phyloP scores from a whole-genome alignment of 2,797 vertebrate species.

The Centroberyx gerrardi region DNA sequence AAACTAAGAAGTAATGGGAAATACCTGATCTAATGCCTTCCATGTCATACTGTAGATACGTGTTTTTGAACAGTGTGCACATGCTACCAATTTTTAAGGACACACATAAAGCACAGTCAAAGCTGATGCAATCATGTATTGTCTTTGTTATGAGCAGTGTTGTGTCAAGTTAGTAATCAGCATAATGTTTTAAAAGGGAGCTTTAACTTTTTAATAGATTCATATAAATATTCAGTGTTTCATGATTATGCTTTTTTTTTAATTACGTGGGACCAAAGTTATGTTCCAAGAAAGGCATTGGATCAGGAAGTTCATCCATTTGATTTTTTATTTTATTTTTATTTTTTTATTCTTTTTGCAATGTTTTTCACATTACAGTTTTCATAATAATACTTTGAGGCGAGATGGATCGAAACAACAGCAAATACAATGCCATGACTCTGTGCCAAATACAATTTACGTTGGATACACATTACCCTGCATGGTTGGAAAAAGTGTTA shows the following conservation, averaged over 20 bases:
- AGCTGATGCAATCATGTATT: neutral
- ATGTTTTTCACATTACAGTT: conserved; percentile 34
- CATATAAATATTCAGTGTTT: neutral
- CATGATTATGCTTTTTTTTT: conserved; percentile 5
- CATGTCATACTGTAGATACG: neutral
- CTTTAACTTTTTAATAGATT: conserved; percentile 10
- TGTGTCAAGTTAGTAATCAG: conserved; percentile 4
- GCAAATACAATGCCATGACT: conserved; percentile 1
- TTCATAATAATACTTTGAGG: conserved; percentile 2
- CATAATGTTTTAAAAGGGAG: neutral
- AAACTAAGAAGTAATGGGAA: conserved; percentile 17
- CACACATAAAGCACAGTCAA: neutral
- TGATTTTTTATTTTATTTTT: neutral
- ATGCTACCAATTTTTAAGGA: neutral
- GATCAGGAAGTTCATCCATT: neutral
- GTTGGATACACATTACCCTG: conserved; percentile 42
- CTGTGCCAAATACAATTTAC: conserved; percentile 40
- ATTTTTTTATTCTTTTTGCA: neutral
- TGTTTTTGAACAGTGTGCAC: neutral
- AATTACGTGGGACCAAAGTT: neutral
- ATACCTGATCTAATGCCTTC: conserved; percentile 16
- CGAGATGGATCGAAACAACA: conserved; percentile 5
- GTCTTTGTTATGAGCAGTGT: neutral
- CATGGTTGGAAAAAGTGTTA: conserved; percentile 17
- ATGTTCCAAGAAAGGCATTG: conserved; percentile 16